Conservation (phyloP, 2,797 vertebrate species). For the Nyctibius grandis region DNA sequence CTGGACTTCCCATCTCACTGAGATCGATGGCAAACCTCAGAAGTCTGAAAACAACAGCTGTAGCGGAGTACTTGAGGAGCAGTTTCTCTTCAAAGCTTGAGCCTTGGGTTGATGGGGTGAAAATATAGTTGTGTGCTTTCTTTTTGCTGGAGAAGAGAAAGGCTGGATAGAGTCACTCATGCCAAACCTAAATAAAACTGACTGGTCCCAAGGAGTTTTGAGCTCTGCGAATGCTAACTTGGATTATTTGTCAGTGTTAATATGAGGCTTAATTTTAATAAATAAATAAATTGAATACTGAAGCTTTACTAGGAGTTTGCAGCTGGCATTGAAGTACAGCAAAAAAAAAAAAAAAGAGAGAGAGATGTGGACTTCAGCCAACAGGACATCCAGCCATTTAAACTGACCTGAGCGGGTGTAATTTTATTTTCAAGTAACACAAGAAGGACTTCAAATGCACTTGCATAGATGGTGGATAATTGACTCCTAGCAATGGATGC, state of each 20-base stretch:
- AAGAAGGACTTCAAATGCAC: neutral
- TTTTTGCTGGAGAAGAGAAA: neutral
- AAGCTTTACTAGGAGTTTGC: neutral
- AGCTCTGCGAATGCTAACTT: neutral
- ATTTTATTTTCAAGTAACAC: neutral
- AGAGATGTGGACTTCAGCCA: neutral
- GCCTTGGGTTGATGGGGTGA: neutral
- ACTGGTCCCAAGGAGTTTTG: neutral
- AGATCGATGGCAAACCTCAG: neutral
- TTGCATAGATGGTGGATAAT: neutral
- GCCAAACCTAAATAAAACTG: neutral
- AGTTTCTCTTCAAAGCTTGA: neutral
- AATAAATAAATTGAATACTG: neutral
- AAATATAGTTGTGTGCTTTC: neutral
- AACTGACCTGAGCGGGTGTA: neutral
- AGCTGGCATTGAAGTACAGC: neutral
- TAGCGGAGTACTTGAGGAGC: neutral
- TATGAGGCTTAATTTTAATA: neutral
- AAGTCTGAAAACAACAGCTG: neutral
- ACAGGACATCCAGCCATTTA: neutral
- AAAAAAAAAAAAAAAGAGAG: no score
- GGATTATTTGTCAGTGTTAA: neutral
- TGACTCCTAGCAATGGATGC: neutral
- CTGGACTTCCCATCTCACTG: neutral
- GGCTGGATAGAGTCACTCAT: neutral